Base-by-base conservation (phyloP, 2,888 invertebrate genomes). In the Drosophila histrio region DNA sequence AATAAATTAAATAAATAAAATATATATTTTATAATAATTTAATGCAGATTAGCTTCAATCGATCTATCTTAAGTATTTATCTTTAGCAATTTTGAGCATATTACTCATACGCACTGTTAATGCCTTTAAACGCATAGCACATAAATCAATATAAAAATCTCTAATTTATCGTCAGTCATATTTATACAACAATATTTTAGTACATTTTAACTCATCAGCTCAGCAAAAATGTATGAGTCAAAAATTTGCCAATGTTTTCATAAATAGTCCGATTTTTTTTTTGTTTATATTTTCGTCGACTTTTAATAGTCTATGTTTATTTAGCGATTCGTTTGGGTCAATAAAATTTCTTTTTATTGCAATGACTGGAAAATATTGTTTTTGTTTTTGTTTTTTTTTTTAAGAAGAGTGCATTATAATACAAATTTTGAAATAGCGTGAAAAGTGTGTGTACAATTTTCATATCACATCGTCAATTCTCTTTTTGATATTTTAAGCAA, bases 101-200 rank as follows among this genome's bases (percentile, higher is more conserved):
- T 70, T 64, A 34, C 44, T 22, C 50, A 70, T 50, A 49, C 39
- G 53, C 64, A 34, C 2, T 49, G 43, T 47, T 47, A 44, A 47
- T n/a, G 28, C 7, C 22, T 22, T 39, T 57, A 36, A 19, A 13
- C 17, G 11, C 19, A 53, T 9, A 17, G 30, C 49, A 7, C 53
- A 56, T 70, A 41, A 46, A 59, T 54, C 50, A 60, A 34, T 60
- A 28, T 13, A 4, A 21, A 57, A 57, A n/a, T 7, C 57, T 57
- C 61, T 68, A 30, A 44, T 43, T 43, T 73, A 73, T 46, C 36
- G 22, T 34, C 53, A 57, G 19, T 28, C 9, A 49, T 36, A 57
- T 58, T 58, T 54, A 50, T 13, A 52, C 19, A 58, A 34, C 5
- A 32, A 70, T 64, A 53, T 49, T 69, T 26, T 28, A 63, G 46